Percentiles rank a stretch among this genome's conserved stretches.
Conservation (phyloP, 1,140 invertebrate genomes). For the Ceratina japonica region DNA sequence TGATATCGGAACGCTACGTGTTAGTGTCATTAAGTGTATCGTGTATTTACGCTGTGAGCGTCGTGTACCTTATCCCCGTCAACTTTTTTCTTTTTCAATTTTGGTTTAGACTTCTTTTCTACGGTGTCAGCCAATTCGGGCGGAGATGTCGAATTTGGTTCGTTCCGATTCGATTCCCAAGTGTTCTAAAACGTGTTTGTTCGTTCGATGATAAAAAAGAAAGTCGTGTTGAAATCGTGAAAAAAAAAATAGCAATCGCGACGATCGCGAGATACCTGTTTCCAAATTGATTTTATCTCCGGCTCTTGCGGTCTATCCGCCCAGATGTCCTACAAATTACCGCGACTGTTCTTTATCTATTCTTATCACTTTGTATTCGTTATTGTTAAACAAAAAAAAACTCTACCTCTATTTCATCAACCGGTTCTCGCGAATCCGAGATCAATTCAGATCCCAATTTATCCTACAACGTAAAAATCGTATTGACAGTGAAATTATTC, state of each 20-base stretch:
- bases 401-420: slow-evolving; percentile 32
- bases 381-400: not conserved
- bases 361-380: not conserved
- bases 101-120: slow-evolving; percentile 15
- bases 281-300: slow-evolving; percentile 30
- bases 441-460: slow-evolving; percentile 9
- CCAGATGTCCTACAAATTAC: slow-evolving; percentile 34
- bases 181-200: slow-evolving; percentile 20
- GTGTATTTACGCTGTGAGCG: not conserved
- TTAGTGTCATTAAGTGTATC: not conserved
- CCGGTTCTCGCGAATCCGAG: slow-evolving; percentile 18
- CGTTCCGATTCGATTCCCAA: slow-evolving; percentile 1
- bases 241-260: not conserved
- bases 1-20: not conserved
- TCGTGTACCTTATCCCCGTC: slow-evolving; percentile 43
- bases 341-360: too few relatives aligned
- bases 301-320: slow-evolving; percentile 29
- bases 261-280: slow-evolving; percentile 1
- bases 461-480: slow-evolving; percentile 38
- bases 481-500: not conserved
- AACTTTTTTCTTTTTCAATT: slow-evolving; percentile 33
- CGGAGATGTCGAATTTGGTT: not conserved
- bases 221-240: not conserved
- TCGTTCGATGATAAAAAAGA: not conserved
- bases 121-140: too few relatives aligned